Evolutionary conservation across 2,797 vertebrate genomes (phyloP), one percentile per base, ranked within the genome.

Genomic region (Darevskia mixta): DNA sequence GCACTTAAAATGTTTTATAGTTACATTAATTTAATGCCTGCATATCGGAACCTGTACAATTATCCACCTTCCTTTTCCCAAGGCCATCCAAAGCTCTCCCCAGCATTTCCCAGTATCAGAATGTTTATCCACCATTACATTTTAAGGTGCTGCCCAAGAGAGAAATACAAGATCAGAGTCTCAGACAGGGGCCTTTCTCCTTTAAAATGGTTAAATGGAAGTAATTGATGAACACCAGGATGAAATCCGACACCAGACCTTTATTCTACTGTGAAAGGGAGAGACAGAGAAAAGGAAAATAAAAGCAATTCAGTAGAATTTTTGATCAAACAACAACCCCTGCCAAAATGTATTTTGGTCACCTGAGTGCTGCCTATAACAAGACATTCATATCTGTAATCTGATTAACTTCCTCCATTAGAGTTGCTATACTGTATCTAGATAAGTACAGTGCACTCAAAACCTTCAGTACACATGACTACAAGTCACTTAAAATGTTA

Each of bases 231-330:
- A 89, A 20, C 25, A 71, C 29, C 77, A 45, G 25, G 86, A 66
- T 95, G 84, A 92, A 87, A 86, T 90, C 85, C 91, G 92, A 91
- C 82, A 92, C 84, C 58, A 89, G 83, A 88, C 84, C 82, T 94
- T 95, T 95, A 95, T 95, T 96, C 91, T 89, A 92, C n/a, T 20
- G 93, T 91, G 87, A 94, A 91, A 95, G 79, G 85, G 66, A 91
- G 87, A 88, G 88, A 89, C 13, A 15, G 91, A 94, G 87, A 95
- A 92, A 85, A 43, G 86, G 89, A 95, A 90, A 66, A 72, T 82
- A 92, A 93, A 89, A 61, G 72, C 81, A 94, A 92, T 91, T 93
- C 43, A 92, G 93, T 87, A 90, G 86, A 92, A 91, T n/a, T 92
- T 72, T 17, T 91, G 87, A 95, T 94, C 77, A 85, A 91, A 80